Percentiles rank a stretch among this genome's conserved stretches.
Evolutionary conservation across 2,888 invertebrate species (phyloP).

Genomic region (Temnothorax unifasciatus): DNA sequence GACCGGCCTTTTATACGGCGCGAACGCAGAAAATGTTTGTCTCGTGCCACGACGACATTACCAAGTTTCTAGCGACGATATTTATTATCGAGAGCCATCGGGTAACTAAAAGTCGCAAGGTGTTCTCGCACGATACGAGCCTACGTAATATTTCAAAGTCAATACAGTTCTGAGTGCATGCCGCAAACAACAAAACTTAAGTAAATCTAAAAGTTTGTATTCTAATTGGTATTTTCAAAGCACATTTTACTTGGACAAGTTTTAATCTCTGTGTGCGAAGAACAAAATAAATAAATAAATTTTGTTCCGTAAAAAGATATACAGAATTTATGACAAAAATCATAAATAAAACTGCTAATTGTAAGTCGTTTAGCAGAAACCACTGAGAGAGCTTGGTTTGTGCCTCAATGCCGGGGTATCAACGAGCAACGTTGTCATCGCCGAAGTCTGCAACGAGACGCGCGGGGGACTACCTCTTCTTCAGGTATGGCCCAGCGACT

Average conservation of each 20-base stretch:
- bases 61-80: slow-evolving; percentile 24
- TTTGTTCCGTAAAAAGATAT: not conserved
- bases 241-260: not conserved
- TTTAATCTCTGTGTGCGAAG: not conserved
- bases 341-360: not conserved
- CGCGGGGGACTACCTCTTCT: slow-evolving; percentile 85
- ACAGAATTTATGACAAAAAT: not conserved
- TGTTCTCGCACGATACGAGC: not conserved
- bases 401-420: slow-evolving; percentile 81
- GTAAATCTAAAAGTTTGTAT: slow-evolving; percentile 1
- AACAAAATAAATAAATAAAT: not conserved
- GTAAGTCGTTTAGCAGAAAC: slow-evolving; percentile 80
- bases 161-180: slow-evolving; percentile 8
- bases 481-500: slow-evolving; percentile 92
- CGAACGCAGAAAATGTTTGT: slow-evolving; percentile 37
- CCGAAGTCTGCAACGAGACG: slow-evolving; percentile 79
- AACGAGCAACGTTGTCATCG: slow-evolving; percentile 75
- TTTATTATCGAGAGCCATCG: slow-evolving; percentile 37
- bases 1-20: slow-evolving; percentile 19
- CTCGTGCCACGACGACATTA: slow-evolving; percentile 31
- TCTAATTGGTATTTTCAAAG: not conserved
- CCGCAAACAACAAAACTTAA: not conserved
- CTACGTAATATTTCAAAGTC: not conserved
- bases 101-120: slow-evolving; percentile 5
- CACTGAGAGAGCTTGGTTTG: slow-evolving; percentile 86